Conservation (phyloP, 2,113 vertebrate species). For the Lagenorhynchus albirostris region DNA sequence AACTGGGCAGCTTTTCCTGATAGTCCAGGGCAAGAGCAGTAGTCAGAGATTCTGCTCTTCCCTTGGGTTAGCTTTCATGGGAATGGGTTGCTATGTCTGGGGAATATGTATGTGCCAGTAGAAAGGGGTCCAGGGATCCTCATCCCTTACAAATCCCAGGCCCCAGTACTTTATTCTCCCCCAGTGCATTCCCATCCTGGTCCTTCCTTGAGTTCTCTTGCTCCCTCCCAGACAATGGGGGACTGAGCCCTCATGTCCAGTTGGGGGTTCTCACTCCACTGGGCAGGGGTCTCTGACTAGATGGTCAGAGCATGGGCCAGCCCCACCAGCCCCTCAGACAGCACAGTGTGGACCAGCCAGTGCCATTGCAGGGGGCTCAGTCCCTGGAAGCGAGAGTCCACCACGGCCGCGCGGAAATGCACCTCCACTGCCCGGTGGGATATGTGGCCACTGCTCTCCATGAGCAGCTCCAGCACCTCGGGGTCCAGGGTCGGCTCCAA, state of each 20-base stretch:
- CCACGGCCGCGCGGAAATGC: constrained; percentile 88
- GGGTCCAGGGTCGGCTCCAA: constrained; percentile 82
- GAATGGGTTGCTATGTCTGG: background rate
- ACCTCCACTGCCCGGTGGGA: constrained; percentile 87
- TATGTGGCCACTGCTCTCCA: constrained; percentile 90
- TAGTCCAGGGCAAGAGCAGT: background rate
- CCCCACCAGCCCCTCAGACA: constrained; percentile 84
- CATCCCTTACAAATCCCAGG: background rate
- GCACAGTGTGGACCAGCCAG: constrained; percentile 85
- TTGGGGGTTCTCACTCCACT: constrained; percentile 83
- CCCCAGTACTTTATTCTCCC: background rate
- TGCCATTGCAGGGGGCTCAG: constrained; percentile 86
- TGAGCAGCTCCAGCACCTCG: constrained; percentile 84
- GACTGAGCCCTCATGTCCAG: constrained; percentile 72
- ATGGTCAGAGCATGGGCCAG: constrained; percentile 87
- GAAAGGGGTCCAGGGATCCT: background rate
- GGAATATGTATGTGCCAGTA: background rate
- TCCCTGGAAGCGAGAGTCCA: constrained; percentile 85
- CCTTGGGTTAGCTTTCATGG: background rate
- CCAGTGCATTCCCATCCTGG: background rate
- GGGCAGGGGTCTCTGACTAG: constrained; percentile 87
- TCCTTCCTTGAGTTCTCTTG: constrained; percentile 73
- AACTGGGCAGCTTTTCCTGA: background rate
- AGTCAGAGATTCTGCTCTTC: background rate
- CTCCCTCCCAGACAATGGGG: constrained; percentile 89